A percentile compares a stretch with the other conserved stretches of the same genome.
Conservation (phyloP, 2,113 vertebrate species). For the Coptodon rendalli region DNA sequence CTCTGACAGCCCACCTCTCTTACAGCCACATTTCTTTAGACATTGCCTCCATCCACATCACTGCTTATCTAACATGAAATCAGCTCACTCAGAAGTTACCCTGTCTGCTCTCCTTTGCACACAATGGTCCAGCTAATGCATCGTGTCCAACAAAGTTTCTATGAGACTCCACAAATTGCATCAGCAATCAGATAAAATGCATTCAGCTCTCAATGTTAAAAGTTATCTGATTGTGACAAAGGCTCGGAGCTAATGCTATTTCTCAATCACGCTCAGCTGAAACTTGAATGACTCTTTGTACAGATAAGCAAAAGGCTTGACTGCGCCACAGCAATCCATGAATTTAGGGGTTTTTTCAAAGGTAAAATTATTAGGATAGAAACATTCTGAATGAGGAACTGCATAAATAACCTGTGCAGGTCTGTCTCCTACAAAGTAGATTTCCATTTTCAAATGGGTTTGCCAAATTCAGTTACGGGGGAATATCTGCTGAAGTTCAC, state of each 20-base stretch:
- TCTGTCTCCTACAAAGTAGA: background rate
- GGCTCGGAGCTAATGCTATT: background rate
- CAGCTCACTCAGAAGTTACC: background rate
- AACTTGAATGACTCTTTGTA: background rate
- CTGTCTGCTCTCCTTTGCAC: background rate
- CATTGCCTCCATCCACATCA: background rate
- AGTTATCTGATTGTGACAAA: conserved; percentile 18
- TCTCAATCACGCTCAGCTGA: background rate
- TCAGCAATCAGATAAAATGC: conserved; percentile 7
- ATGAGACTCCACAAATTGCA: background rate
- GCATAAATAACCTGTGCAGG: background rate
- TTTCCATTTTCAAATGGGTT: background rate
- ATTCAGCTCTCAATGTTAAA: background rate
- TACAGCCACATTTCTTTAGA: background rate
- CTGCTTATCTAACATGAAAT: background rate
- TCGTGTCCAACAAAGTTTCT: background rate
- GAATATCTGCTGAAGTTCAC: background rate
- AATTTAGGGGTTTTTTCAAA: background rate
- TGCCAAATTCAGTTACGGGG: background rate
- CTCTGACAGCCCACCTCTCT: background rate
- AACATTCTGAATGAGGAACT: background rate
- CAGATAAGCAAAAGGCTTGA: background rate
- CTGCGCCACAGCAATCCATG: background rate
- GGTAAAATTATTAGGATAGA: background rate
- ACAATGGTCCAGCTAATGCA: background rate